Conservation (phyloP, 2,113 vertebrate genomes). For the Anoplopoma fimbria region DNA sequence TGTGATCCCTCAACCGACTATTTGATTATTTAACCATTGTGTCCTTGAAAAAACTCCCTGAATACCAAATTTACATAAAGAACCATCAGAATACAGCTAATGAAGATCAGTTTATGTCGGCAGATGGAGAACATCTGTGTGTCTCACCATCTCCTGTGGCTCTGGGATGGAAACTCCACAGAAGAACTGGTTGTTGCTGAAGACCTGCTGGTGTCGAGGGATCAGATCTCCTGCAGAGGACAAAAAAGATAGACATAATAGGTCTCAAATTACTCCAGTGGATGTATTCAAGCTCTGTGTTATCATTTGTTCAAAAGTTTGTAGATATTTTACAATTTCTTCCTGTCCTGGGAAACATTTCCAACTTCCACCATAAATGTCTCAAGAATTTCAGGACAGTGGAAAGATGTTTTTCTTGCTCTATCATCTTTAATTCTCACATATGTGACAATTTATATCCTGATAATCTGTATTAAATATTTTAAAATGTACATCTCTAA, state of each 20-base stretch:
- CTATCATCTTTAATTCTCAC: background rate
- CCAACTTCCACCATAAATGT: background rate
- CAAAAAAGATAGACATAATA: background rate
- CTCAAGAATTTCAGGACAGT: too few relatives aligned
- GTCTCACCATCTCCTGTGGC: conserved; percentile 90
- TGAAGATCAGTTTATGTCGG: background rate
- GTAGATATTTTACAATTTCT: background rate
- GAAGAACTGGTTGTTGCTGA: conserved; percentile 97
- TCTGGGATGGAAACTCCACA: conserved; percentile 93
- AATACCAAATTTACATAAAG: background rate
- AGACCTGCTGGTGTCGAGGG: conserved; percentile 95
- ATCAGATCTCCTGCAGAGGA: conserved; percentile 90
- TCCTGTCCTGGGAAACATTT: background rate
- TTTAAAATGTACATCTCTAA: background rate
- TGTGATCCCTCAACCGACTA: background rate
- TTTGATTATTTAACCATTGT: background rate
- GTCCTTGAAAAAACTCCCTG: background rate
- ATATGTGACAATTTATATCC: background rate
- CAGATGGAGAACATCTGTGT: background rate
- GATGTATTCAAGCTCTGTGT: background rate
- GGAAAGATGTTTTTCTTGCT: background rate
- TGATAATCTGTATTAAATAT: background rate
- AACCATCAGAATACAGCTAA: background rate
- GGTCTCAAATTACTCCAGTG: background rate
- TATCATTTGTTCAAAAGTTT: background rate